Base-by-base conservation (phyloP, 2,888 invertebrate species). In the Euplagia quadripunctaria region DNA sequence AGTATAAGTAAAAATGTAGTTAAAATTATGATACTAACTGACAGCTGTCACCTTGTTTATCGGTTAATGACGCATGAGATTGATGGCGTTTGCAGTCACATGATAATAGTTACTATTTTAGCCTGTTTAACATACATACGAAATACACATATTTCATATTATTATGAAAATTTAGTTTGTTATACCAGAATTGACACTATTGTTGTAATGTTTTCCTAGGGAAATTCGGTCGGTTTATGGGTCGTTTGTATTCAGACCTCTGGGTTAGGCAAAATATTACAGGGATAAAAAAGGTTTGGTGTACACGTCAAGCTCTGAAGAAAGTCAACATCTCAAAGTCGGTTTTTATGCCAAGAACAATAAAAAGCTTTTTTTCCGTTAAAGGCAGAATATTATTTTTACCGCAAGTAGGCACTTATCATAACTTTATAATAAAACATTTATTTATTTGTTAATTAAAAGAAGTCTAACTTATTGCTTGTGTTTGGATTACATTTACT, bases 261-360 rank as follows among this genome's bases (percentile, higher is more conserved):
- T 49, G 5, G 17, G 16, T 68, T 70, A n/a, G 52, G 31, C 49
- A 66, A 71, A 58, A 46, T 71, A 64, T 72, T 16, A 20, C 52
- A 46, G 17, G 58, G 41, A 20, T 11, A 20, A 49, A 52, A 16
- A 68, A 52, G 68, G 68, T n/a, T 72, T 64, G 55, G 31, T 63
- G 42, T 49, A 55, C 11, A 68, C 51, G 51, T 31, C 17, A 43
- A 51, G 64, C n/a, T 6, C 3, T 42, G 14, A 14, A 55, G n/a
- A n/a, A n/a, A 55, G 42, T 31, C 14, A 31, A 61, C 5, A 31
- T 31, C 5, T 61, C 20, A n/a, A 20, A 20, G 61, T 31, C 12
- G 6, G 31, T 61, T 61, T 61, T 61, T 5, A 31, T 20, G 31
- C 12, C 31, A 49, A 49, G 20, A 65, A 65, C 20, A 65, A 65